Evolutionary conservation across 37 sponge, comb jelly and placozoan genomes (phyloP).

Genomic region (Beroe ovata): DNA sequence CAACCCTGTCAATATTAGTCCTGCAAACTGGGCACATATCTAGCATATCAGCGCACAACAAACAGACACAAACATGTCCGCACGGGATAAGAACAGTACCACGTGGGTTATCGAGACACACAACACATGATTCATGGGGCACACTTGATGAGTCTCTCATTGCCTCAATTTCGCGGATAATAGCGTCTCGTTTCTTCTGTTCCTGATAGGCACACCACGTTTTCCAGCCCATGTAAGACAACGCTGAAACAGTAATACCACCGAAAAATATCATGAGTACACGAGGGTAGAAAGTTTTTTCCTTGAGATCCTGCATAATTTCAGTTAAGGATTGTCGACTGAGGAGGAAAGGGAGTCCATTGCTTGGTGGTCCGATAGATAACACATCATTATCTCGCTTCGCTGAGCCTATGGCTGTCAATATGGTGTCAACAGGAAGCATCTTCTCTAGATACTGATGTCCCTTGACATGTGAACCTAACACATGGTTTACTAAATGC

Average conservation of each 20-base stretch:
- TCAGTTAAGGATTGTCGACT: constrained; percentile 39
- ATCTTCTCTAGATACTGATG: constrained; percentile 56
- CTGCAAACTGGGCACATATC: constrained; percentile 63
- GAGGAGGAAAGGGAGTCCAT: constrained; percentile 1
- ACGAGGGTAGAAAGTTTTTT: not conserved
- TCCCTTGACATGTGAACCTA: constrained; percentile 38
- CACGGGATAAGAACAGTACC: constrained; percentile 49
- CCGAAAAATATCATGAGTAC: constrained; percentile 26
- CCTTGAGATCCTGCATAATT: constrained; percentile 32
- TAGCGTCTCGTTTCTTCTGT: constrained; percentile 15
- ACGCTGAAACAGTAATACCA: not conserved
- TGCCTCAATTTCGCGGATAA: constrained; percentile 24
- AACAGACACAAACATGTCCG: constrained; percentile 62
- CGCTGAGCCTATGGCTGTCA: constrained; percentile 36
- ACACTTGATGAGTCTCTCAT: constrained; percentile 3
- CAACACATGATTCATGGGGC: constrained; percentile 14
- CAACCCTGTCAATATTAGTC: constrained; percentile 2
- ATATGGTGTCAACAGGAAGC: constrained; percentile 49
- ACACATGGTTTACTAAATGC: constrained; percentile 18
- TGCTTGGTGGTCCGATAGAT: not conserved
- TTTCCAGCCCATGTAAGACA: constrained; percentile 6
- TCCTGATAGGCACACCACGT: not conserved
- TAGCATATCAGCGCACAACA: constrained; percentile 9
- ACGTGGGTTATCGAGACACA: constrained; percentile 60
- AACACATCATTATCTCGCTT: not conserved